Percentiles rank a stretch among this genome's conserved stretches.
Conservation (phyloP, 1,140 invertebrate genomes). For the Cataglyphis hispanica region DNA sequence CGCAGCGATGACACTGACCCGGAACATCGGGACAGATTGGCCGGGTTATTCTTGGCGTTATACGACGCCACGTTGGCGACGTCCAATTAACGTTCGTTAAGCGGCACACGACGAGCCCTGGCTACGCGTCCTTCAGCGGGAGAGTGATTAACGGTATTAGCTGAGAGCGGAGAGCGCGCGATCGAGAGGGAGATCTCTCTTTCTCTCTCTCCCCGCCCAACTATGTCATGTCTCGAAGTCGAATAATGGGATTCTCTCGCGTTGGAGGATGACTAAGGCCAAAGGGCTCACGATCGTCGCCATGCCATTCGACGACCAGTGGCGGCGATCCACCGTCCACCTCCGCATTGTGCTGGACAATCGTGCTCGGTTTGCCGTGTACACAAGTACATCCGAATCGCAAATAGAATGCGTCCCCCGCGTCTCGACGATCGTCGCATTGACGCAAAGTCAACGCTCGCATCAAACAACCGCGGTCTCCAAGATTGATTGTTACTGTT, state of each 20-base stretch:
- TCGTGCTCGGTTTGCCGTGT: slow-evolving; percentile 50
- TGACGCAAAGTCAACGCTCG: slow-evolving; percentile 57
- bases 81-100: slow-evolving; percentile 76
- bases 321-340: slow-evolving; percentile 19
- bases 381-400: slow-evolving; percentile 59
- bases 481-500: slow-evolving; percentile 56
- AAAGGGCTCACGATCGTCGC: slow-evolving; percentile 41
- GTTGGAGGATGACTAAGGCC: slow-evolving; percentile 29
- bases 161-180: slow-evolving; percentile 53
- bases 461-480: slow-evolving; percentile 33
- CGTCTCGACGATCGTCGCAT: slow-evolving; percentile 10
- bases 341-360: slow-evolving; percentile 55
- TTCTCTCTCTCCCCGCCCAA: neutral
- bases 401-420: slow-evolving; percentile 57
- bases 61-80: slow-evolving; percentile 69
- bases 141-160: slow-evolving; percentile 76
- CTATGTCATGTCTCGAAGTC: slow-evolving; percentile 55
- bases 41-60: slow-evolving; percentile 71
- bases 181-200: slow-evolving; percentile 61
- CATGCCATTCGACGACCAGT: slow-evolving; percentile 30
- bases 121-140: slow-evolving; percentile 63
- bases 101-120: slow-evolving; percentile 53
- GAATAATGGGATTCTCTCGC: slow-evolving; percentile 69
- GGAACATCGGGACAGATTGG: slow-evolving; percentile 67
- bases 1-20: slow-evolving; percentile 49